Percentiles rank a stretch among this genome's conserved stretches.
phyloP scores from a whole-genome alignment of 2,888 invertebrate genomes.

The Frankliniella intonsa region DNA sequence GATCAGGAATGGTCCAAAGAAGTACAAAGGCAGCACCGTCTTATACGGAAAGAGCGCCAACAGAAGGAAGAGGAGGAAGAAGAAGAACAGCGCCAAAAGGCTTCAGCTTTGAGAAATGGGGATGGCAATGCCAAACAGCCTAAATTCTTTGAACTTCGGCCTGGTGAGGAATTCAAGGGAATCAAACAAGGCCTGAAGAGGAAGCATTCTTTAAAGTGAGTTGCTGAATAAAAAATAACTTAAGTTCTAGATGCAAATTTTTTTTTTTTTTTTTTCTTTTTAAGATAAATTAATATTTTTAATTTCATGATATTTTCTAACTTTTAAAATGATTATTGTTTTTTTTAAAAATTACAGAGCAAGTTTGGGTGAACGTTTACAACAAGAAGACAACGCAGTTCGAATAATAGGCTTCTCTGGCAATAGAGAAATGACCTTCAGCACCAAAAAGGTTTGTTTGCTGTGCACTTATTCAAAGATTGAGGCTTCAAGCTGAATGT shows the following conservation, averaged over 20 bases:
- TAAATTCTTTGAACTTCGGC: slow-evolving; percentile 58
- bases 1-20: slow-evolving; percentile 75
- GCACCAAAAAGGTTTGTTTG: slow-evolving; percentile 52
- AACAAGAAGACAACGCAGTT: slow-evolving; percentile 54
- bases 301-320: slow-evolving; percentile 33
- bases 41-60: slow-evolving; percentile 55
- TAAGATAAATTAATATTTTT: slow-evolving; percentile 24
- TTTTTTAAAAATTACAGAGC: slow-evolving; percentile 48
- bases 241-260: slow-evolving; percentile 28
- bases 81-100: slow-evolving; percentile 38
- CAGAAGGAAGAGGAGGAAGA: slow-evolving; percentile 45
- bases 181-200: slow-evolving; percentile 43
- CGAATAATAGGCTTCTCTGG: slow-evolving; percentile 59
- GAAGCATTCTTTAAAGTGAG: slow-evolving; percentile 52
- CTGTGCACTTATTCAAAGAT: not conserved
- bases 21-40: slow-evolving; percentile 68
- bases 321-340: slow-evolving; percentile 36
- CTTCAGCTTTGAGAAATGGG: slow-evolving; percentile 41
- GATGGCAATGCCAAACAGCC: slow-evolving; percentile 46
- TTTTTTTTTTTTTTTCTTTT: slow-evolving; percentile 29
- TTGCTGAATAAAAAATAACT: slow-evolving; percentile 48
- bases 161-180: slow-evolving; percentile 57
- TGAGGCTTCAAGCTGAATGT: not conserved
- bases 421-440: slow-evolving; percentile 76
- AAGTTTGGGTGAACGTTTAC: slow-evolving; percentile 68